These are phyloP conservation scores for Achroia grisella DNA, from an alignment of 1,140 invertebrate genomes.

Conservation along the genomic window DNA sequence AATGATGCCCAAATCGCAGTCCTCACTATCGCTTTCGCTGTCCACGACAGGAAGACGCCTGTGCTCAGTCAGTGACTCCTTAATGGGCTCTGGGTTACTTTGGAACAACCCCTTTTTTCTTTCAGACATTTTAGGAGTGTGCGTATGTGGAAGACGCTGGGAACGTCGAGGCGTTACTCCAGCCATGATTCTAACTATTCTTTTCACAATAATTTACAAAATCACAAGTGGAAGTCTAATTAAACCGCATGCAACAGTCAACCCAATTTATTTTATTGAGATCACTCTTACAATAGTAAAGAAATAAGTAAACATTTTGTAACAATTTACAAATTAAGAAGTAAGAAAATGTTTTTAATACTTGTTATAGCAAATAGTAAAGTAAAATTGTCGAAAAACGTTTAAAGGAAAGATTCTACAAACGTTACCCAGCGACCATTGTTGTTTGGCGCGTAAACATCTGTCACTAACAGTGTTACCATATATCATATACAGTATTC, in stretches of 20 bases:
- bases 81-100: conserved; percentile 25
- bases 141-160: conserved; percentile 39
- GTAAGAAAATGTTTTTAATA: not conserved
- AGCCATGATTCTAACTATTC: conserved; percentile 33
- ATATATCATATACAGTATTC: not conserved
- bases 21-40: conserved; percentile 60
- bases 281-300: not conserved
- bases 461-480: conserved; percentile 42
- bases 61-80: conserved; percentile 50
- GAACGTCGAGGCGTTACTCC: conserved; percentile 56
- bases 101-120: conserved; percentile 67
- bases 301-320: conserved; percentile 1
- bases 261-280: not conserved
- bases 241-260: not conserved
- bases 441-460: conserved; percentile 71
- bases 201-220: not conserved
- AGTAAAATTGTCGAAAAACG: conserved; percentile 13
- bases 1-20: conserved; percentile 65
- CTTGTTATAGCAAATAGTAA: not conserved
- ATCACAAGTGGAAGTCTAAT: not conserved
- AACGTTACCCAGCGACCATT: conserved; percentile 44
- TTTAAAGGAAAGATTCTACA: conserved; percentile 20
- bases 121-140: conserved; percentile 66
- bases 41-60: conserved; percentile 55
- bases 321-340: not conserved